A percentile compares a stretch with the other conserved stretches of the same genome.
Evolutionary conservation across 2,113 vertebrate genomes (phyloP).

Genomic region (Bungarus multicinctus): DNA sequence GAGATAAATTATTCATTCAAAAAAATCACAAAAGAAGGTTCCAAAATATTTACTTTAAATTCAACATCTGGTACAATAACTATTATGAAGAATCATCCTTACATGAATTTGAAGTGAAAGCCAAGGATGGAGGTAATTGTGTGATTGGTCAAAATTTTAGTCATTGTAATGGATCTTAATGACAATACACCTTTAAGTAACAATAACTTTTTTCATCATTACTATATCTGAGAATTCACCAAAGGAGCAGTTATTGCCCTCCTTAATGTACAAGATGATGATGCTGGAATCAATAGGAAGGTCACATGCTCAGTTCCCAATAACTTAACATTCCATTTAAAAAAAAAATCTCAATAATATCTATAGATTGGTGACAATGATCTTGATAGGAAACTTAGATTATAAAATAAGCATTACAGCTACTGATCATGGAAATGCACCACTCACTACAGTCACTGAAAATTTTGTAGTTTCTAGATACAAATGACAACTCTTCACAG

Average conservation of each 20-base stretch:
- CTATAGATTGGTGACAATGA: constrained; percentile 69
- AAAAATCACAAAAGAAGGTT: constrained; percentile 51
- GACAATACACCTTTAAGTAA: constrained; percentile 63
- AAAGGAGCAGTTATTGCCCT: constrained; percentile 69
- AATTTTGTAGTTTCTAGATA: constrained; percentile 75
- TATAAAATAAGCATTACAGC: constrained; percentile 64
- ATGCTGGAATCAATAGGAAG: constrained; percentile 71
- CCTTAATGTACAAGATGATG: constrained; percentile 70
- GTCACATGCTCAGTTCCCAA: constrained; percentile 64
- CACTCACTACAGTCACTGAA: constrained; percentile 65
- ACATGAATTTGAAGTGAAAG: constrained; percentile 66
- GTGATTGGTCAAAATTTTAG: constrained; percentile 67
- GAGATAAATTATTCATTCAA: constrained; percentile 60
- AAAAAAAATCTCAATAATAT: constrained; percentile 63
- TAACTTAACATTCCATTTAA: constrained; percentile 66
- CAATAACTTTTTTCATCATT: constrained; percentile 50
- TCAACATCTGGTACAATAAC: constrained; percentile 51
- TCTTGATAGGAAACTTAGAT: constrained; percentile 59
- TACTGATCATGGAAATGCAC: constrained; percentile 57
- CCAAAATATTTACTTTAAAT: constrained; percentile 49
- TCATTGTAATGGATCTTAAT: constrained; percentile 75
- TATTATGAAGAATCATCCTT: constrained; percentile 54
- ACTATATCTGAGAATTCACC: constrained; percentile 67
- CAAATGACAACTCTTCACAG: constrained; percentile 80
- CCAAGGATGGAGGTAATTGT: constrained; percentile 70